Evolutionary conservation across 2,797 vertebrate genomes (phyloP), one percentile per base, ranked within the genome.

Genomic region (Chrysolophus pictus): DNA sequence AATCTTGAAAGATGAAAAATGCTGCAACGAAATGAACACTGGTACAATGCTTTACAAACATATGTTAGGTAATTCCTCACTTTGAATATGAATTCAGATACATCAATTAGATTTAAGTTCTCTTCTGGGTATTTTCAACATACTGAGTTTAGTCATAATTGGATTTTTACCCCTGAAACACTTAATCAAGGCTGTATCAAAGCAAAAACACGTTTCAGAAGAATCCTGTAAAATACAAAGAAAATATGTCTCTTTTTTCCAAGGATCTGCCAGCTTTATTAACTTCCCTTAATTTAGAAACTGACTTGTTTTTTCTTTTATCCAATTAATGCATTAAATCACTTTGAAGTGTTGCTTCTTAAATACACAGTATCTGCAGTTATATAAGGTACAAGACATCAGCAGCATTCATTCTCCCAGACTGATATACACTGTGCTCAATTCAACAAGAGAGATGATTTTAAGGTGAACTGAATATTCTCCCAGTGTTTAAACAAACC

Each of bases 151-250:
- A 85, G 84, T 44, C 37, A 93, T 97, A 95, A 97, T 93, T 97
- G 90, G 79, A 95, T 96, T 96, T 84, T 86, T 93, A 94, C 41
- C 70, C 67, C 69, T 37, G 69, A 92, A 96, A 94, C 73, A 95
- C 59, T 95, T 93, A 95, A 97, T 96, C 94, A 97, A 95, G 65
- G 28, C 75, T 86, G 94, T 97, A 93, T 96, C 70, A 96, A 97
- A 95, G 92, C 76, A 92, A 84, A 93, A 55, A 71, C 31, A 56
- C 11, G 6, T 94, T 94, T 92, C 64, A 93, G 41, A 90, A 83
- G 53, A 82, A 68, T 73, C 56, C 85, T 90, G 51, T 44, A 72
- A 82, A 87, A 93, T 93, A 84, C 78, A 94, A 96, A 96, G 85
- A 82, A 62, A 83, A 90, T 88, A 22, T 53, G 91, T 68, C 63